These are phyloP conservation scores for Macrobrachium rosenbergii DNA, from an alignment of 1,140 invertebrate species.

Conservation along the genomic window DNA sequence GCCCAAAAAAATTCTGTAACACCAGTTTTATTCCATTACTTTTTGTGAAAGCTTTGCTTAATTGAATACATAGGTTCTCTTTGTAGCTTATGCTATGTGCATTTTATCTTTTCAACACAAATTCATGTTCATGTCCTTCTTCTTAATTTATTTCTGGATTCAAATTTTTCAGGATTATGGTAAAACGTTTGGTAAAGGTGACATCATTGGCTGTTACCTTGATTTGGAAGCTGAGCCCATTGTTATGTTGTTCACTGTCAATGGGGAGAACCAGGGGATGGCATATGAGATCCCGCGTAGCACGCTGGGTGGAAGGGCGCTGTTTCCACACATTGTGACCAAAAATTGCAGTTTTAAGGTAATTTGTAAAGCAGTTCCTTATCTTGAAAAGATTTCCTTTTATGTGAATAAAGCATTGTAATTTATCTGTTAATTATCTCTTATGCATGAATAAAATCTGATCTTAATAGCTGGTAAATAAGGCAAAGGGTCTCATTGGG, in stretches of 20 bases:
- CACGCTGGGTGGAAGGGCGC: constrained; percentile 71
- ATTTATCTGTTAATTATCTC: no score
- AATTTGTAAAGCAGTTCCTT: not conserved
- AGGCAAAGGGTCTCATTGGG: no score
- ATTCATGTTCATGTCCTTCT: not conserved
- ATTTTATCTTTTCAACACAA: no score
- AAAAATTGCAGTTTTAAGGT: constrained; percentile 78
- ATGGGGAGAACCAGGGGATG: constrained; percentile 82
- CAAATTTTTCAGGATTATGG: constrained; percentile 65
- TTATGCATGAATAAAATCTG: no score
- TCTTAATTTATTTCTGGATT: not conserved
- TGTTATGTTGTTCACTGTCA: constrained; percentile 84
- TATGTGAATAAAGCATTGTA: no score
- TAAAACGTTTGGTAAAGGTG: constrained; percentile 62
- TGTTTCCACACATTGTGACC: constrained; percentile 90
- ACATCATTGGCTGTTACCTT: constrained; percentile 70
- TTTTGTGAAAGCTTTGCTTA: no score
- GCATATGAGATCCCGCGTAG: constrained; percentile 73
- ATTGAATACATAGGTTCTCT: no score
- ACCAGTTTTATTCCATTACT: no score
- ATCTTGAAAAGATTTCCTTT: no score
- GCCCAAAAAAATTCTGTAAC: no score
- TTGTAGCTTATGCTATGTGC: no score
- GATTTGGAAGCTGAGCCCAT: constrained; percentile 76
- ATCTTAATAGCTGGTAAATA: no score